Evolutionary conservation across 2,888 invertebrate genomes (phyloP).

Genomic region (Pyrocoelia pectoralis): DNA sequence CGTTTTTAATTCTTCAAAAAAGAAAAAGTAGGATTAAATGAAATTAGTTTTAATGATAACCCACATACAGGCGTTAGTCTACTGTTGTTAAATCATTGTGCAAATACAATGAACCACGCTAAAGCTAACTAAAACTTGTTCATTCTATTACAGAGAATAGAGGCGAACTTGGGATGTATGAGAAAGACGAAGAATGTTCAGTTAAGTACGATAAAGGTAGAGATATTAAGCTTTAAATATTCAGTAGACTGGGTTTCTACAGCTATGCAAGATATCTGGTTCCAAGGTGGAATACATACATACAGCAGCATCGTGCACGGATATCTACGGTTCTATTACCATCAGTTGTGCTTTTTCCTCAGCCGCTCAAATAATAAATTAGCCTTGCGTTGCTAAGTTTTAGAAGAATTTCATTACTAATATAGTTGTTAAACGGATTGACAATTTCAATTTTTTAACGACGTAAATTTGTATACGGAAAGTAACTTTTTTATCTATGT

Average conservation of each 20-base stretch:
- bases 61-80: slow-evolving; percentile 15
- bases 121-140: slow-evolving; percentile 39
- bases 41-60: slow-evolving; percentile 8
- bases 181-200: slow-evolving; percentile 26
- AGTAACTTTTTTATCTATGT: no score
- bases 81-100: slow-evolving; percentile 23
- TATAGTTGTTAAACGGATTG: background rate
- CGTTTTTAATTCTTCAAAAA: slow-evolving; percentile 8
- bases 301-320: slow-evolving; percentile 39
- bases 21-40: background rate
- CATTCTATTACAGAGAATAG: slow-evolving; percentile 30
- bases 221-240: slow-evolving; percentile 30
- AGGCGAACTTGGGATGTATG: slow-evolving; percentile 41
- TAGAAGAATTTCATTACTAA: background rate
- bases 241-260: slow-evolving; percentile 24
- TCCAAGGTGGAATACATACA: slow-evolving; percentile 42
- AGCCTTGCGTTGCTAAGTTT: background rate
- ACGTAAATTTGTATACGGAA: no score
- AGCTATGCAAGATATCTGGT: slow-evolving; percentile 41
- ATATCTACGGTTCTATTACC: slow-evolving; percentile 38
- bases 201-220: slow-evolving; percentile 31
- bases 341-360: slow-evolving; percentile 27
- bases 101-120: slow-evolving; percentile 32
- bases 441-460: no score
- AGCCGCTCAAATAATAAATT: background rate